Evolutionary conservation across 2,888 invertebrate species (phyloP).

Genomic region (Drosophila tripunctata): DNA sequence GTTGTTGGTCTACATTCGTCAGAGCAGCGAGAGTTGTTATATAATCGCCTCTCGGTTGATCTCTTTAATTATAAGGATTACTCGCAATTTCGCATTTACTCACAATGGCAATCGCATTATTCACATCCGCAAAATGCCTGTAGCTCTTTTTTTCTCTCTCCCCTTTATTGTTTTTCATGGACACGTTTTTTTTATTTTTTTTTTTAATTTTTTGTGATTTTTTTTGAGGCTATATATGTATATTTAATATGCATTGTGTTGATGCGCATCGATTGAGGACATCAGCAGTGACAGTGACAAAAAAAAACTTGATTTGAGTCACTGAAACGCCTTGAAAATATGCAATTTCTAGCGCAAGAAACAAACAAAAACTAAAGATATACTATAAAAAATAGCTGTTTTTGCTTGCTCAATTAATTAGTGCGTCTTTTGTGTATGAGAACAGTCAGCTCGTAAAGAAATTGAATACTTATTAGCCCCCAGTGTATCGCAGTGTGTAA

Average conservation of each 20-base stretch:
- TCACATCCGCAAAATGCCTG: conserved; percentile 55
- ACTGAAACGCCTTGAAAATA: conserved; percentile 38
- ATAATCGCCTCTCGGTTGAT: conserved; percentile 44
- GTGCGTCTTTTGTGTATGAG: conserved; percentile 20
- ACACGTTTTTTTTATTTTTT: not conserved
- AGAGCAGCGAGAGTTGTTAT: conserved; percentile 43
- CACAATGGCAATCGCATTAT: conserved; percentile 39
- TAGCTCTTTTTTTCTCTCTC: not conserved
- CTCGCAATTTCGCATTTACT: conserved; percentile 44
- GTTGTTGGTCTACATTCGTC: conserved; percentile 46
- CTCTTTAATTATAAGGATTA: conserved; percentile 76
- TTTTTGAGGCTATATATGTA: not conserved
- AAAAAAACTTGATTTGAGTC: not conserved
- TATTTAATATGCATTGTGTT: conserved; percentile 9
- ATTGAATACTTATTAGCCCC: conserved; percentile 9
- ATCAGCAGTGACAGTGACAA: conserved; percentile 14
- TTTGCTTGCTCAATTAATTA: conserved; percentile 28
- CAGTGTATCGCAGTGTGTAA: not conserved
- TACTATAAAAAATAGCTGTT: not conserved
- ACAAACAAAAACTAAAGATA: too few relatives aligned
- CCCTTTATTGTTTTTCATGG: conserved; percentile 8
- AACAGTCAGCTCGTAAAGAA: not conserved
- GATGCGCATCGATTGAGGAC: conserved; percentile 25
- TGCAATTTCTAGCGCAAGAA: conserved; percentile 35
- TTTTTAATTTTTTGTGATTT: not conserved